Evolutionary conservation across 2,797 vertebrate species (phyloP).

Genomic region (Psittacula derbiana): DNA sequence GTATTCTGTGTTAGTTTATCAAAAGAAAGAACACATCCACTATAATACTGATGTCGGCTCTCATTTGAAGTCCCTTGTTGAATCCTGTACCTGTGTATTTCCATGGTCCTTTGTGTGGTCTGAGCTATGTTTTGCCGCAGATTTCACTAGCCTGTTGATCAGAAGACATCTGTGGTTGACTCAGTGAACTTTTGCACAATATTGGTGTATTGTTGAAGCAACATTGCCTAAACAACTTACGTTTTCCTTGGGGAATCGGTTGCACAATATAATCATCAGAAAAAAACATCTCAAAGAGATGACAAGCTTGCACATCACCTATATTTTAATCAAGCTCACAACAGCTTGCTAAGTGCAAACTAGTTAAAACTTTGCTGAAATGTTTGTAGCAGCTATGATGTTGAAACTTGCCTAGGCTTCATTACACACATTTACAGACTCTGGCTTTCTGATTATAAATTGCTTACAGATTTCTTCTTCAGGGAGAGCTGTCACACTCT

Average conservation of each 20-base stretch:
- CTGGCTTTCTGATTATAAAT: background rate
- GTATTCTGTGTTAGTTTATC: background rate
- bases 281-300: background rate
- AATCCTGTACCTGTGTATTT: background rate
- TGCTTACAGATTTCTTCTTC: background rate
- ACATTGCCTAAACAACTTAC: background rate
- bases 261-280: background rate
- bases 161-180: background rate
- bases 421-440: background rate
- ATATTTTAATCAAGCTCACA: background rate
- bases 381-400: background rate
- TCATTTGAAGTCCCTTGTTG: background rate
- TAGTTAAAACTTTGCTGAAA: background rate
- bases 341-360: background rate
- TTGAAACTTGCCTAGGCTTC: background rate
- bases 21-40: background rate
- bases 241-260: background rate
- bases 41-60: background rate
- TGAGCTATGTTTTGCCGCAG: background rate
- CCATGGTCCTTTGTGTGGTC: background rate
- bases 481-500: background rate
- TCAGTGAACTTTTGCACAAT: background rate
- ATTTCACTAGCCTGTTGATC: background rate
- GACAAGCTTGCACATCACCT: background rate
- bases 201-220: background rate